Evolutionary conservation across 2,888 invertebrate genomes (phyloP).

Genomic region (Nesidiocoris tenuis): DNA sequence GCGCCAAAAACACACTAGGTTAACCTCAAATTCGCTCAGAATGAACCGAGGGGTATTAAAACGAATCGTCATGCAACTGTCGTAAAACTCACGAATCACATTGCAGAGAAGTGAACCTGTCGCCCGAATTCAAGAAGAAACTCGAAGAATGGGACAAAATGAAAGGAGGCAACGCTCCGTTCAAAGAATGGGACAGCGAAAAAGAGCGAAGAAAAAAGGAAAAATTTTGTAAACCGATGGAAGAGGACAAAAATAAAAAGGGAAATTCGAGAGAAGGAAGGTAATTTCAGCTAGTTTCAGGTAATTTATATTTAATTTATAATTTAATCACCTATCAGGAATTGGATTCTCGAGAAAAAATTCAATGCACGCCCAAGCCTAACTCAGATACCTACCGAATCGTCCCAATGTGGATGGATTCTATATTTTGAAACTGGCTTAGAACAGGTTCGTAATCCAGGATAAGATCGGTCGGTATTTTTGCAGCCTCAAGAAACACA

Average conservation of each 20-base stretch:
- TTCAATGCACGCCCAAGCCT: too few species aligned
- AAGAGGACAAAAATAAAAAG: constrained; percentile 16
- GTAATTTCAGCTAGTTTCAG: neutral
- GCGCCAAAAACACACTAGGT: too few species aligned
- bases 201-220: constrained; percentile 51
- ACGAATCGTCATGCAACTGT: too few species aligned
- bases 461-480: too few species aligned
- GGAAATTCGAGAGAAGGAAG: constrained; percentile 18
- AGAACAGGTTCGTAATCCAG: too few species aligned
- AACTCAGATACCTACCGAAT: too few species aligned
- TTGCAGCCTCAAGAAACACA: constrained; percentile 20
- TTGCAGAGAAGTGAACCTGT: constrained; percentile 58
- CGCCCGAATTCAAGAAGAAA: constrained; percentile 79
- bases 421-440: too few species aligned
- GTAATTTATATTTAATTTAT: neutral
- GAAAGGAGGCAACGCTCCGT: constrained; percentile 53
- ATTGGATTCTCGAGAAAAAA: too few species aligned
- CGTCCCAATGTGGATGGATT: too few species aligned
- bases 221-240: constrained; percentile 62
- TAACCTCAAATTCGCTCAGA: too few species aligned
- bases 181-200: constrained; percentile 45
- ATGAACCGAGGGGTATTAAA: too few species aligned
- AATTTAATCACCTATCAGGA: neutral
- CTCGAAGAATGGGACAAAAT: constrained; percentile 82
- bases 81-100: too few species aligned